phyloP scores from a whole-genome alignment of 2,888 invertebrate genomes.

The Dicycla oo region DNA sequence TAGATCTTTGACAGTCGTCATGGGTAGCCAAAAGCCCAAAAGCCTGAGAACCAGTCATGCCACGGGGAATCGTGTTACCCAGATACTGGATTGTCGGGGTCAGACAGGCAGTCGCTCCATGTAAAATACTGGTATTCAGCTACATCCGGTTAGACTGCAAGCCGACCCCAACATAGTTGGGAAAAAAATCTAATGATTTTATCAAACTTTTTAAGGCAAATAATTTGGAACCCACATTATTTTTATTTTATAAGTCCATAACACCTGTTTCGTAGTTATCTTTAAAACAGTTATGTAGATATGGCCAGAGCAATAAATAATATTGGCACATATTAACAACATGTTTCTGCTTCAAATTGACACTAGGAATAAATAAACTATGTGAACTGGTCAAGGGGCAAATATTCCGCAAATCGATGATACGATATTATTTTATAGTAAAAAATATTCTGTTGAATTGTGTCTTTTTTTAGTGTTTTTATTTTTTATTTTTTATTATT shows the following conservation, averaged over 20 bases:
- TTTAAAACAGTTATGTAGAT: constrained; percentile 10
- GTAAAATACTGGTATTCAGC: too few species aligned
- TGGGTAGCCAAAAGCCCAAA: too few species aligned
- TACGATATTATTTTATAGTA: background rate
- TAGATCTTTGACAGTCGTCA: too few species aligned
- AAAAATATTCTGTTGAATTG: background rate
- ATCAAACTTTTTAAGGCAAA: background rate
- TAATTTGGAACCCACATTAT: too few species aligned
- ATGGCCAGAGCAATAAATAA: constrained; percentile 24
- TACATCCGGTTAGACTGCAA: too few species aligned
- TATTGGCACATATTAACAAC: constrained; percentile 5
- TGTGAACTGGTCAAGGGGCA: constrained; percentile 15
- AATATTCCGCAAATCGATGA: constrained; percentile 21
- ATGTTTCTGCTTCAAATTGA: constrained; percentile 1
- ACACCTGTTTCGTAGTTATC: background rate
- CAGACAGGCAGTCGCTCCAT: too few species aligned
- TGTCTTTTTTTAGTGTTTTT: background rate
- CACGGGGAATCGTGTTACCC: too few species aligned
- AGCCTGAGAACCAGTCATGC: too few species aligned
- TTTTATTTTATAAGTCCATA: constrained; percentile 12
- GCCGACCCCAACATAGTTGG: too few species aligned
- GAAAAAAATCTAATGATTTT: too few species aligned
- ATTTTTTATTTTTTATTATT: background rate
- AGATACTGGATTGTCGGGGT: too few species aligned
- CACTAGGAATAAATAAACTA: constrained; percentile 3